Evolutionary conservation across 2,888 invertebrate genomes (phyloP).

Genomic region (Chydorus sphaericus): DNA sequence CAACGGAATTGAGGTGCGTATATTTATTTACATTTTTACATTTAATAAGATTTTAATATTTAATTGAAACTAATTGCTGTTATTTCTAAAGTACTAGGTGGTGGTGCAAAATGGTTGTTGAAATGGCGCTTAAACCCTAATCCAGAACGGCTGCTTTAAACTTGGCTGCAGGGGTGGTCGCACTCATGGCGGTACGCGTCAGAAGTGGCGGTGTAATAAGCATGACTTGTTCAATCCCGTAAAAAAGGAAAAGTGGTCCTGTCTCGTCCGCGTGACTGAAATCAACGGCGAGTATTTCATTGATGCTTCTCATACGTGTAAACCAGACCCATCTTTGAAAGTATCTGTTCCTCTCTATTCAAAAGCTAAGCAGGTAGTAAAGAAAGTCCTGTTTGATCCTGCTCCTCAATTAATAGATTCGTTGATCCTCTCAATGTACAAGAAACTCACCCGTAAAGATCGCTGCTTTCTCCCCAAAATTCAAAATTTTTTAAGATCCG

Average conservation of each 20-base stretch:
- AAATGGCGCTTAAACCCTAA: not conserved
- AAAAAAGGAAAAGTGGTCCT: not conserved
- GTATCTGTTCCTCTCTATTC: not conserved
- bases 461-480: not conserved
- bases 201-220: not conserved
- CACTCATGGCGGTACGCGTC: not conserved
- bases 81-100: not conserved
- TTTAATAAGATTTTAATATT: no score
- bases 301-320: not conserved
- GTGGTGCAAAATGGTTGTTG: not conserved
- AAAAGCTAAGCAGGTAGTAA: not conserved
- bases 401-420: not conserved
- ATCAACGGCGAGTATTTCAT: not conserved
- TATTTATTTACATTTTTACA: no score
- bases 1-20: no score
- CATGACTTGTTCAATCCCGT: not conserved
- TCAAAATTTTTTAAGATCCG: not conserved
- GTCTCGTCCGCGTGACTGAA: not conserved
- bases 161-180: not conserved
- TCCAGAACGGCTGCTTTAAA: not conserved
- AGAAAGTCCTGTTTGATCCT: not conserved
- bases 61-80: no score
- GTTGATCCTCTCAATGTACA: not conserved
- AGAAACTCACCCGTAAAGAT: not conserved
- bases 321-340: not conserved